Evolutionary conservation across 2,888 invertebrate genomes (phyloP).

Genomic region (Heliconius erato): DNA sequence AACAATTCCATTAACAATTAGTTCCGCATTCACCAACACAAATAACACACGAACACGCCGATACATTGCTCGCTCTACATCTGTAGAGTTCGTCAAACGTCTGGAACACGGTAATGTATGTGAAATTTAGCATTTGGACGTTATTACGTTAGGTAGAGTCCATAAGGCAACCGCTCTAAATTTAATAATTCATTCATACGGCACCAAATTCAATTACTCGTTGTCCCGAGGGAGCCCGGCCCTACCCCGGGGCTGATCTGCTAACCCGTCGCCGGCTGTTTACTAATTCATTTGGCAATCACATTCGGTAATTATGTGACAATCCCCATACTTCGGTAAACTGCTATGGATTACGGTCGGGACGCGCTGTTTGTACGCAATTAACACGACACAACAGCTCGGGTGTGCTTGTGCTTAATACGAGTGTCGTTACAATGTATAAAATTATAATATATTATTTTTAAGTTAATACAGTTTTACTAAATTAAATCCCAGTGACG

Average conservation of each 20-base stretch:
- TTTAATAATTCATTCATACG: constrained; percentile 84
- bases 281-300: constrained; percentile 83
- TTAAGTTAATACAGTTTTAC: neutral
- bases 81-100: neutral
- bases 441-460: neutral
- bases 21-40: constrained; percentile 53
- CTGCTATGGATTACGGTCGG: constrained; percentile 37
- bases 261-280: constrained; percentile 72
- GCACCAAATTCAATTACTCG: constrained; percentile 82
- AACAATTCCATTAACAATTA: constrained; percentile 57
- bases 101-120: neutral
- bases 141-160: constrained; percentile 27
- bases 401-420: neutral
- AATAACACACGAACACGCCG: constrained; percentile 32
- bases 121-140: constrained; percentile 40
- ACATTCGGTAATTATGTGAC: constrained; percentile 81
- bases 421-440: neutral
- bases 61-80: constrained; percentile 44
- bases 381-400: constrained; percentile 4
- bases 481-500: neutral
- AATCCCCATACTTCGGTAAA: constrained; percentile 60
- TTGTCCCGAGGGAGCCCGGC: constrained; percentile 58
- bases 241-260: constrained; percentile 61
- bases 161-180: constrained; percentile 66
- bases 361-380: constrained; percentile 40